Base-by-base conservation (phyloP, 2,888 invertebrate species). In the Nymphalis polychloros region DNA sequence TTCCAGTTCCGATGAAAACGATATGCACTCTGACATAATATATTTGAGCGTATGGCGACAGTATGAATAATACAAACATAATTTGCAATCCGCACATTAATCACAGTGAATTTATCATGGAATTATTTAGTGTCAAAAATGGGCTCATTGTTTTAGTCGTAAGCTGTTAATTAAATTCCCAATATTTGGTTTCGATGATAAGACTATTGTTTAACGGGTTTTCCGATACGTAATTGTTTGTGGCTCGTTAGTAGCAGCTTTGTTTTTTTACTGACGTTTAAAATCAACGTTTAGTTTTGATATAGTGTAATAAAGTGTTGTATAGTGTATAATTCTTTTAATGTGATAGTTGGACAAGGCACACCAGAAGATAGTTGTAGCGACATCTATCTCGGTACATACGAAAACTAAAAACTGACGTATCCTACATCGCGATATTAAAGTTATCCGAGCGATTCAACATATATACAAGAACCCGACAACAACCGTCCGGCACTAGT, bases 111-210 rank as follows among this genome's bases (percentile, higher is more conserved):
- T 69, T 71, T 71, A 71, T 70, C 31, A 57, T 27, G 48, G 69
- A 63, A 71, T 67, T 69, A 71, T 73, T 69, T 71, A 67, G 69
- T 72, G 64, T 67, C 62, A 63, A 73, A 67, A 70, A 69, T 68
- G 68, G 59, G 61, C 31, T 61, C 53, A 49, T 71, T 72, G 68
- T 72, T 72, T 64, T 62, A 69, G 63, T 69, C 60, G 62, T 59
- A 67, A 60, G 59, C 27, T 62, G 63, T 59, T 67, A 69, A 72
- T 72, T 69, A 62, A 64, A 66, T 63, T 69, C 50, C 19, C 13
- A 62, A 57, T 60, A 68, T 68, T 68, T 55, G 55, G 19, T 60
- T 68, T 20, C n/a, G 19, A 59, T 67, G 62, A 62, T 53, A 62
- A 35, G 55, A 62, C 19, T 48, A 27, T 55, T 55, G 47, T 53